Conservation (phyloP, 2,113 vertebrate genomes). For the Osmerus mordax region DNA sequence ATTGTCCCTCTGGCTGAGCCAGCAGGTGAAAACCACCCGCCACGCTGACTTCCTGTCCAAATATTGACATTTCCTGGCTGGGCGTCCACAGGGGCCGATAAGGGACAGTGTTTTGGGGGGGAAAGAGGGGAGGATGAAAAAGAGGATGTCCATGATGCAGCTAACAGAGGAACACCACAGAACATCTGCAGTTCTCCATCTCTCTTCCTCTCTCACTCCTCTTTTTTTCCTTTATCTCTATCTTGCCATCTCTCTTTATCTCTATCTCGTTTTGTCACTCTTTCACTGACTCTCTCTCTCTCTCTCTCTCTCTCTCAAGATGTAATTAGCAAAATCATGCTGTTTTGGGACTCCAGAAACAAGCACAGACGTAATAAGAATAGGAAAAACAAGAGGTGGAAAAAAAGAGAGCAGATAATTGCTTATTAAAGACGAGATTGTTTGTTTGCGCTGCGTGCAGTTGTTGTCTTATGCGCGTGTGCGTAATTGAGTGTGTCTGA, state of each 20-base stretch:
- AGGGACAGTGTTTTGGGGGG: not conserved
- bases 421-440: slow-evolving; percentile 57
- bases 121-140: not conserved
- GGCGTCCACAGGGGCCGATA: no score
- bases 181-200: not conserved
- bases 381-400: not conserved
- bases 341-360: slow-evolving; percentile 46
- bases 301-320: not conserved
- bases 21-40: not conserved
- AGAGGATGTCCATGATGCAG: not conserved
- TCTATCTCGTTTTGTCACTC: not conserved
- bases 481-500: slow-evolving; percentile 2
- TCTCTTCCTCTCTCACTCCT: not conserved
- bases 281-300: not conserved
- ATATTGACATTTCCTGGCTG: slow-evolving; percentile 11
- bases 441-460: slow-evolving; percentile 42
- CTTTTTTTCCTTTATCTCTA: not conserved
- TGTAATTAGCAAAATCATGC: slow-evolving; percentile 64
- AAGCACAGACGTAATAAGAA: slow-evolving; percentile 40
- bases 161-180: no score
- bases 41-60: not conserved
- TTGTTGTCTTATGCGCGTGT: slow-evolving; percentile 15
- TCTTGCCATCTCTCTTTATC: not conserved
- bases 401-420: slow-evolving; percentile 44
- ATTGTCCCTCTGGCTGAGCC: not conserved